Percentiles rank a stretch among this genome's conserved stretches.
These are phyloP conservation scores for Solenodon paradoxus DNA, from an alignment of 2,113 vertebrate genomes.

Conservation along the genomic window DNA sequence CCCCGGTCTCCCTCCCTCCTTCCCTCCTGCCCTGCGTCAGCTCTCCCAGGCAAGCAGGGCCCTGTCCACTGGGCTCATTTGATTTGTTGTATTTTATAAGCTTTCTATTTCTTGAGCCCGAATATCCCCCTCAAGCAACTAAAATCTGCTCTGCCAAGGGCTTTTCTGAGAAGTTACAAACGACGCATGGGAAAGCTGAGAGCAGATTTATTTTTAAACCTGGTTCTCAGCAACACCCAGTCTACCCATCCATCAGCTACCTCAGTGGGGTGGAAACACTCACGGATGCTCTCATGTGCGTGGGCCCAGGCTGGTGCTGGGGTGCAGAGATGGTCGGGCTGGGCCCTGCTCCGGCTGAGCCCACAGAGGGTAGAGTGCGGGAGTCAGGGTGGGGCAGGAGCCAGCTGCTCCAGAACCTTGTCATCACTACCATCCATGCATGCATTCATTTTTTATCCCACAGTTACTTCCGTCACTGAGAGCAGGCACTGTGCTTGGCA, in stretches of 20 bases:
- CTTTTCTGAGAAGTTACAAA: conserved; percentile 2
- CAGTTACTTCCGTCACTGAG: rapidly evolving
- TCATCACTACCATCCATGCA: rapidly evolving
- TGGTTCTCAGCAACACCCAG: background rate
- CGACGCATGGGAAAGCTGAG: background rate
- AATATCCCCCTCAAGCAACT: background rate
- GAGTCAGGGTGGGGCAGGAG: background rate
- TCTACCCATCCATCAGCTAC: background rate
- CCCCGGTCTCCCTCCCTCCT: rapidly evolving
- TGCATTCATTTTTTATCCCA: background rate
- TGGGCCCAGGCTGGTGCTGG: rapidly evolving
- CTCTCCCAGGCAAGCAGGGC: background rate
- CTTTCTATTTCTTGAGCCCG: conserved; percentile 20
- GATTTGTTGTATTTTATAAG: background rate
- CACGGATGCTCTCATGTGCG: rapidly evolving
- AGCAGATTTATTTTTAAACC: conserved; percentile 54
- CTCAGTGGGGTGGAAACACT: background rate
- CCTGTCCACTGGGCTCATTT: background rate
- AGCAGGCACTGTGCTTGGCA: background rate
- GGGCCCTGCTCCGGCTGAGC: rapidly evolving
- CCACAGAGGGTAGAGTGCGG: too few relatives aligned
- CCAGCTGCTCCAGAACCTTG: rapidly evolving
- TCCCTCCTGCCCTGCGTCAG: rapidly evolving
- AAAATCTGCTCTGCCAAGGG: background rate
- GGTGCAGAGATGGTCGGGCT: background rate